Base-by-base conservation (phyloP, 2,113 vertebrate genomes). In the Vanacampus margaritifer region DNA sequence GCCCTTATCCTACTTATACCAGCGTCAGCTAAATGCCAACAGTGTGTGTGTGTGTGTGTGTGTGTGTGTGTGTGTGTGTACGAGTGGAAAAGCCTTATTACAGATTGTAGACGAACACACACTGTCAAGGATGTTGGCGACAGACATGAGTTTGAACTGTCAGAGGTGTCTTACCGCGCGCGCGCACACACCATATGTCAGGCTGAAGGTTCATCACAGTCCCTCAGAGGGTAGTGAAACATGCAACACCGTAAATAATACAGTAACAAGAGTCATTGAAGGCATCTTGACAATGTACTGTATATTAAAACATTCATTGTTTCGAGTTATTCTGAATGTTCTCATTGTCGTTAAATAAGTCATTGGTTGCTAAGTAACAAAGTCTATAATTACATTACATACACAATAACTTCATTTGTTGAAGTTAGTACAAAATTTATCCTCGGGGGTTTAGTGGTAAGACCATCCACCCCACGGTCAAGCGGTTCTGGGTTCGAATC, bases 1-100 rank as follows among this genome's bases (percentile, higher is more conserved):
- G 13, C 73, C 71, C 75, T 83, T 79, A 81, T 87, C 80, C 82
- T 67, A 58, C 71, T 85, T 82, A 75, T 50, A 69, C 63, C 53
- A 16, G 66, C 67, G 67, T 65, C 72, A 19, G 53, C 75, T 74
- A 60, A 28, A 60, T 72, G 68, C 69, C 64, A 58, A 39, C n/a
- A 24, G 46, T 68, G 50, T 69, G 68, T 64, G 24, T 48, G 36
- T 62, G 37, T 16, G 37, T 67, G 51, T 68, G 68, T 48, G 26
- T 50, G 39, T 63, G 41, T 26, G 37, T 7, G 23, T 45, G 61
- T 13, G 36, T 62, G 64, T 74, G 61, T 13, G 21, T 62, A 60
- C 72, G 66, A 79, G 73, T 71, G 64, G 17, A 35, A 67, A 70
- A 65, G 69, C 57, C 41, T 43, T 68, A 48, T 77, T 69, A 72